Evolutionary conservation across 2,113 vertebrate species (phyloP), one percentile per base, ranked within the genome.

Genomic region (Gallinago jamesoni): DNA sequence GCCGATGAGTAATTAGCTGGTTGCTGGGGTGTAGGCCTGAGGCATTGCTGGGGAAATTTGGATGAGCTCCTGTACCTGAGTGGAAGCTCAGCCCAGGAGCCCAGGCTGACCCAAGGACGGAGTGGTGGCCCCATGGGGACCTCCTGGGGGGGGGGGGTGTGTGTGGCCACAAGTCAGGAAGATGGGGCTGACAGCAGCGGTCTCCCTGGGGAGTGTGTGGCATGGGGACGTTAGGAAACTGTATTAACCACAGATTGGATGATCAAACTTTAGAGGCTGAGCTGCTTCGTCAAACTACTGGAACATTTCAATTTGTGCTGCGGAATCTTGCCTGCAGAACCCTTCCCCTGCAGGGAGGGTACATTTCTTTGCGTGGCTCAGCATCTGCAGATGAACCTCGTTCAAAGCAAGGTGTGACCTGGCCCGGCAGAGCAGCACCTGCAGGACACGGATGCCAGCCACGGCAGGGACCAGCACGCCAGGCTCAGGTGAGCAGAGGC

Each of bases 151-250:
- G 1, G 16, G 8, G 17, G 14, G 9, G 39, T 9, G 39, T 4
- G n/a, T n/a, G 39, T 11, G 62, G 39, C 56, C 2, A 0, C 25
- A 14, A 55, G 6, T 35, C 17, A 16, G 22, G 52, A 11, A 8
- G 7, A 5, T 1, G 4, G 31, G 72, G 14, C 25, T 3, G 12
- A 43, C 25, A 31, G 50, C 66, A 74, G 35, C 10, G 1, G 9
- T 41, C 7, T 70, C 13, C 50, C 30, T 1, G 0, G 14, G 23
- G 3, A 28, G 4, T 2, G 5, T 4, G 0, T 4, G n/a, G 67
- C 60, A 68, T n/a, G 60, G 31, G 52, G 28, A 12, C 1, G 1
- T 50, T 43, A 59, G 12, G 41, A 73, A 57, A 59, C 6, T 20
- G 6, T 19, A 1, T 10, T 59, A 15, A 57, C 57, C 23, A 9